Evolutionary conservation across 1,140 invertebrate species (phyloP), one percentile per base, ranked within the genome.

Genomic region (Colletes latitarsis): DNA sequence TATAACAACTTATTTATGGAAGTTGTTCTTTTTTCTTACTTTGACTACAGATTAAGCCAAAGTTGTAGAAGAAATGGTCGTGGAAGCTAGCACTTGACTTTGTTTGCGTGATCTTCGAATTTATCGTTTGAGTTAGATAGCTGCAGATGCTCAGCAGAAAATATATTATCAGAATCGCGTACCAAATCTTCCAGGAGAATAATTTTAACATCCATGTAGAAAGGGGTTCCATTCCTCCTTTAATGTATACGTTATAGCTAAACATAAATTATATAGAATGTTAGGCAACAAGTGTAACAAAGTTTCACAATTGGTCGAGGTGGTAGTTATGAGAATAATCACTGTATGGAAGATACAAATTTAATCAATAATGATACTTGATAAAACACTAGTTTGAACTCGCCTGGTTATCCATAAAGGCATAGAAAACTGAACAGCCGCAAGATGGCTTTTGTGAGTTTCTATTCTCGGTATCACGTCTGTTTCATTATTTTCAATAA

Each of bases 171-270:
- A 79, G n/a, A 53, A 76, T 30, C 5, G 64, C 39, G 14, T 82
- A 88, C 90, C 86, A 91, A 3, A 82, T 88, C 82, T 74, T 88
- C 77, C 21, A 85, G 77, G 74, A 86, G 76, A 82, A 90, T 86
- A 75, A 79, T 55, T 69, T 89, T 52, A 66, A 21, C 71, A 49
- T 71, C 80, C 72, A 76, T 0, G 72, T 78, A 2, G 77, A 2
- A 60, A 86, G 41, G 17, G 87, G 58, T 4, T 79, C 77, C 17
- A 86, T 60, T 19, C 58, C 12, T 55, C 12, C 41, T 39, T 15
- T 4, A 52, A 70, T 12, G 12, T 66, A 74, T 12, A 70, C 10
- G 9, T 49, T 21, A 14, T n/a, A 19, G 0, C 64, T 85, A 41
- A n/a, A 12, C 15, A 1, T 14, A 41, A 67, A 30, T 30, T 30